phyloP scores from a whole-genome alignment of 2,113 vertebrate genomes.

The Oryzias woworae region DNA sequence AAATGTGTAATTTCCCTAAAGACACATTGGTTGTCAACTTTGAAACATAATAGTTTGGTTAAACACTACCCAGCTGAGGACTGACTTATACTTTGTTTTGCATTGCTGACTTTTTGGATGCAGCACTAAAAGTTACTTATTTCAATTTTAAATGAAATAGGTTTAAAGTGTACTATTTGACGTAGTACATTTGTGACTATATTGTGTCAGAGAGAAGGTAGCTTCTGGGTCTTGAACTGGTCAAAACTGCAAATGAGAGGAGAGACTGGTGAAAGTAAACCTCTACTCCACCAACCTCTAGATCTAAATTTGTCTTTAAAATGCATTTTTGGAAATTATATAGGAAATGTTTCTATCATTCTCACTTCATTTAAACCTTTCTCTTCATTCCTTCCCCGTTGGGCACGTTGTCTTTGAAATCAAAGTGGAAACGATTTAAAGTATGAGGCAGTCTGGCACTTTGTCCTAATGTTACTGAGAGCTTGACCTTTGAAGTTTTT shows the following conservation, averaged over 20 bases:
- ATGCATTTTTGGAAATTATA: slow-evolving; percentile 56
- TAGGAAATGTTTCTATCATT: slow-evolving; percentile 55
- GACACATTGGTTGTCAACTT: slow-evolving; percentile 49
- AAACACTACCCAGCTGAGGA: slow-evolving; percentile 46
- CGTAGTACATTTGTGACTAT: too few species aligned
- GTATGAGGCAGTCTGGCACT: slow-evolving; percentile 76
- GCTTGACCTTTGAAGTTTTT: slow-evolving; percentile 47
- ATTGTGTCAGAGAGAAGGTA: too few species aligned
- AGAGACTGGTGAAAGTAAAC: slow-evolving; percentile 44
- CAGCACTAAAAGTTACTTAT: too few species aligned
- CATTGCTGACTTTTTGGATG: too few species aligned
- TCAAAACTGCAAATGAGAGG: slow-evolving; percentile 26
- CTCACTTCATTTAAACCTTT: slow-evolving; percentile 12
- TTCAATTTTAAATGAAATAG: too few species aligned
- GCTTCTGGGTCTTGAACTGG: not conserved
- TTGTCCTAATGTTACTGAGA: slow-evolving; percentile 67
- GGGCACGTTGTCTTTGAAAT: slow-evolving; percentile 60
- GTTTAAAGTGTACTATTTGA: too few species aligned
- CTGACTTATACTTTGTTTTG: not conserved
- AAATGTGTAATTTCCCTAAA: slow-evolving; percentile 36
- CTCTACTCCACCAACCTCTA: slow-evolving; percentile 65
- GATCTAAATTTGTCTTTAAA: slow-evolving; percentile 59
- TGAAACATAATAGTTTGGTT: slow-evolving; percentile 35
- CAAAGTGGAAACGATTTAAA: slow-evolving; percentile 71
- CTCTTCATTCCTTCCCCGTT: slow-evolving; percentile 59